These are phyloP conservation scores for Bombus sibiricus DNA, from an alignment of 1,140 invertebrate genomes.

Conservation along the genomic window DNA sequence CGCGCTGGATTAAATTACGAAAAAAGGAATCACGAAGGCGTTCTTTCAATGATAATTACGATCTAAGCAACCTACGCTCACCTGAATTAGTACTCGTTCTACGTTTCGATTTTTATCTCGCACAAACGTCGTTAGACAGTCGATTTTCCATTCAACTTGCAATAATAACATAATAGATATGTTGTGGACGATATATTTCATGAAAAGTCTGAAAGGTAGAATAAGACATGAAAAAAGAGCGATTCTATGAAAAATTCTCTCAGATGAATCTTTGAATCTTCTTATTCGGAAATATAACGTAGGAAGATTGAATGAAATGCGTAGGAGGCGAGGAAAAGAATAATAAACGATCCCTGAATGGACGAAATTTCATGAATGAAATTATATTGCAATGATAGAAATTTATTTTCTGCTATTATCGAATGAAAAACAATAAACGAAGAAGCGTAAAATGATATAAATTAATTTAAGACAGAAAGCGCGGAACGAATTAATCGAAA, in stretches of 20 bases:
- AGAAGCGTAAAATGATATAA: neutral
- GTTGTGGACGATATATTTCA: neutral
- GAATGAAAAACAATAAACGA: neutral
- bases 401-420: neutral
- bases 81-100: neutral
- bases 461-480: neutral
- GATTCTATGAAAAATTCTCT: too few relatives aligned
- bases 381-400: neutral
- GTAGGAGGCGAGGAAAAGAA: neutral
- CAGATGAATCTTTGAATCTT: neutral
- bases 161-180: neutral
- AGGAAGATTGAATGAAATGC: neutral
- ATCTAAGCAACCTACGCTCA: neutral
- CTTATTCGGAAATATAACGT: neutral
- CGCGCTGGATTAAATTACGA: neutral
- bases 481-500: neutral
- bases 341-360: neutral
- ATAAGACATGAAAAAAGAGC: too few relatives aligned
- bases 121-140: neutral
- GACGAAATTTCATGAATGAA: neutral
- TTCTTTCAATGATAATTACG: constrained; percentile 3
- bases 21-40: neutral
- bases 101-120: neutral
- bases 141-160: neutral
- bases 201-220: too few relatives aligned